Base-by-base conservation (phyloP, 1,140 invertebrate genomes). In the Tachypleus tridentatus region DNA sequence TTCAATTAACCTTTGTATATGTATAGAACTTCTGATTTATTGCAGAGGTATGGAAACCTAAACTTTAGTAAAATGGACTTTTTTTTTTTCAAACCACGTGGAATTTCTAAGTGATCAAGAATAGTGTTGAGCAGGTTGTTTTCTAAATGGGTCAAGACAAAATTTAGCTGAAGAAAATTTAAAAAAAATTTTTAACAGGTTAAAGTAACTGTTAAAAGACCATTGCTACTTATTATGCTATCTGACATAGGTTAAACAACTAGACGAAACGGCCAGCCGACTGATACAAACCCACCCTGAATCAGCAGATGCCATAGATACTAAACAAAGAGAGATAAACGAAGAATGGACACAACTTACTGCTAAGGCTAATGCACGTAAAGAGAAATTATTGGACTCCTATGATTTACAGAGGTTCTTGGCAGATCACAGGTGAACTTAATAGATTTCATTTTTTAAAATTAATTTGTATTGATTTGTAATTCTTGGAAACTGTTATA, bases 401-500 rank as follows among this genome's bases (percentile, higher is more conserved):
- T 98, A 99, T 74, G 97, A 99, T 75, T 78, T 98, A 69, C 97
- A 99, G 79, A 83, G 96, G 63, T 99, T 97, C 83, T 81, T 99
- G 3, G 92, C 91, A 71, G 97, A 99, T 77, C 97, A 98, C 79
- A 77, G 77, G 67, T 77, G 69, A 65, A 58, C 5, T 29, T 29
- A 29, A 29, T 29, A 29, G 51, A 49, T 7, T 49, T 10, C 51
- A 49, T 10, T 48, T 51, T 29, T 48, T 48, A 3, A 50, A 60
- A 60, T 54, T 8, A n/a, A 54, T n/a, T 54, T 54, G n/a, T 9
- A 54, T n/a, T 9, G 8, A 54, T 54, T 54, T 54, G n/a, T 54
- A n/a, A 4, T 54, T 54, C 8, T 9, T 9, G 53, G 8, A 9
- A 54, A 9, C n/a, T 9, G 8, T 9, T n/a, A 29, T 49, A 56